Evolutionary conservation across 2,888 invertebrate species (phyloP).

Genomic region (Dermolepida albohirtum): DNA sequence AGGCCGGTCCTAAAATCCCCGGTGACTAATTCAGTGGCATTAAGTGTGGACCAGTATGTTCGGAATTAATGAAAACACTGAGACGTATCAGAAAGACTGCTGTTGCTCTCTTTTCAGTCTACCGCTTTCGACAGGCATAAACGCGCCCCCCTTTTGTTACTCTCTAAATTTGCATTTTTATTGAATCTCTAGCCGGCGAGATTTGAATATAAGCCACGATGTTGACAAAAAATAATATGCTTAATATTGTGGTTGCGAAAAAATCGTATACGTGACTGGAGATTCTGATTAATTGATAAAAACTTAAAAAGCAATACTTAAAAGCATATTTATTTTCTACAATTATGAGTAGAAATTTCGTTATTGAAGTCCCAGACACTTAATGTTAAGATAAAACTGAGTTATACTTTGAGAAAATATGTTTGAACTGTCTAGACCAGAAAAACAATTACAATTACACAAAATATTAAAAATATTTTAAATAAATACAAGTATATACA

Average conservation of each 20-base stretch:
- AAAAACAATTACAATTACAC: too few species aligned
- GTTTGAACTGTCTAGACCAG: too few species aligned
- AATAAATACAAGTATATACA: too few species aligned
- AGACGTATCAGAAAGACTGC: constrained; percentile 45
- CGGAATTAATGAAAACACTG: constrained; percentile 63
- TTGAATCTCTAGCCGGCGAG: constrained; percentile 65
- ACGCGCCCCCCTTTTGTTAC: constrained; percentile 68
- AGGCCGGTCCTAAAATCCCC: constrained; percentile 62
- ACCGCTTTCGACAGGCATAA: constrained; percentile 65
- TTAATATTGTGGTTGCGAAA: constrained; percentile 69
- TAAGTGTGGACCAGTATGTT: constrained; percentile 64
- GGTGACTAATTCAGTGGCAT: constrained; percentile 65
- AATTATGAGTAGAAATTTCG: background rate
- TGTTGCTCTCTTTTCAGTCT: constrained; percentile 51
- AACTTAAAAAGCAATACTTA: constrained; percentile 6
- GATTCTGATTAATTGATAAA: constrained; percentile 43
- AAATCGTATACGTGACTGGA: constrained; percentile 47
- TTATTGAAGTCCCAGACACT: too few species aligned
- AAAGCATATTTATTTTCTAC: background rate
- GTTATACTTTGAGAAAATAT: too few species aligned
- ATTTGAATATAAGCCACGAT: constrained; percentile 66
- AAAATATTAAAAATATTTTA: too few species aligned
- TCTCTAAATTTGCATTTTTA: constrained; percentile 71
- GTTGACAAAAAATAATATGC: constrained; percentile 75
- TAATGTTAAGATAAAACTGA: too few species aligned